Evolutionary conservation across 2,888 invertebrate species (phyloP), one percentile per base, ranked within the genome.

Genomic region (Rhamnusium bicolor): DNA sequence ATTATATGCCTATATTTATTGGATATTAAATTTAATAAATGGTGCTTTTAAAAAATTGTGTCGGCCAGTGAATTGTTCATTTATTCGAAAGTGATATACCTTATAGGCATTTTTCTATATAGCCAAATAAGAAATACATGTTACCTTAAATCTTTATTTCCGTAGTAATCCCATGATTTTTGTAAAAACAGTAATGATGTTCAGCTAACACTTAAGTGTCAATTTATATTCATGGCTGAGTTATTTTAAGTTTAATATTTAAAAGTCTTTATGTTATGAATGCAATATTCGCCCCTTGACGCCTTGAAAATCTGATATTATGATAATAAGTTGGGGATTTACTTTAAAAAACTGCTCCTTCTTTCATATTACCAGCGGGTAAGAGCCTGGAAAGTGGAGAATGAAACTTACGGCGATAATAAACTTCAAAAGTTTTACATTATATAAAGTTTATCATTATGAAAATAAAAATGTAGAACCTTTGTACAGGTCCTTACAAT

Each of bases 301-400:
- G 75, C 66, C 75, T 61, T 40, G 72, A 73, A 74, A 73, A 69
- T 76, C 74, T 74, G 76, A 78, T 79, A 81, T 81, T 79, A 81
- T 81, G 79, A 75, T 81, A 79, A 81, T 81, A 78, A 76, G 72
- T 72, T 71, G 75, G 73, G 78, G 77, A 79, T 79, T 79, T 74
- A 67, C 73, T 74, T 73, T 73, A 73, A 73, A 79, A 76, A 80
- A 75, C 54, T 67, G 76, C 74, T 66, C 69, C 56, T 53, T 70
- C 67, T 71, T 71, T 29, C 51, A 63, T 65, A 74, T 67, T 67
- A 67, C 67, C 67, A 46, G 24, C 67, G 54, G 56, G 16, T 51
- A 46, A 16, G 46, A 14, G 66, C 46, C 32, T 14, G 72, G 68
- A 67, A 76, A 74, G 71, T 74, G 70, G 71, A 46, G 61, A 56